Evolutionary conservation across 2,113 vertebrate genomes (phyloP).

Genomic region (Tangachromis dhanisi): DNA sequence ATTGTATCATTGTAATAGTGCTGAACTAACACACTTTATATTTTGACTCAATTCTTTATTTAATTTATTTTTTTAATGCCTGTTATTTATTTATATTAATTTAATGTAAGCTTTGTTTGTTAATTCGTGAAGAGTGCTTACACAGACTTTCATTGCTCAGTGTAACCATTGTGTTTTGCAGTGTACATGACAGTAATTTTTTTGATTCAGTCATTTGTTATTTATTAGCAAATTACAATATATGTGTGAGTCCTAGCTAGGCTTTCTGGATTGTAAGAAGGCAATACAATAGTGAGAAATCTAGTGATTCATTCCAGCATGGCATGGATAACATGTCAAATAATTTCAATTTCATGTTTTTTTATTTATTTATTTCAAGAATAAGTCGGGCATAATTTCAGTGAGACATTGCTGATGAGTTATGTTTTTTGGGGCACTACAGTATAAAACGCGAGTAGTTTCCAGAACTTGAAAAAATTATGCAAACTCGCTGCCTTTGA

Average conservation of each 20-base stretch:
- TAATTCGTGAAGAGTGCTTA: neutral
- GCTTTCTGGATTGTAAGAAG: neutral
- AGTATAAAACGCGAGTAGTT: accelerated
- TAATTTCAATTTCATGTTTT: neutral
- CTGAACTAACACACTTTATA: neutral
- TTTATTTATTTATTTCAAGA: neutral
- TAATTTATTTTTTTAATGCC: neutral
- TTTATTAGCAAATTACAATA: neutral
- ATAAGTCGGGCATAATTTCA: accelerated
- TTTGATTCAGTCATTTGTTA: neutral
- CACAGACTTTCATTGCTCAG: neutral
- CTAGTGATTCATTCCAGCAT: neutral
- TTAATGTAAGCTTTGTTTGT: neutral
- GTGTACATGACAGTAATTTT: accelerated
- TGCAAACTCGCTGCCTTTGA: accelerated
- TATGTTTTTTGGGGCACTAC: neutral
- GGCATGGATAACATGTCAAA: neutral
- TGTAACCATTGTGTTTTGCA: neutral
- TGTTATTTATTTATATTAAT: neutral
- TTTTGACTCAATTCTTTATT: neutral
- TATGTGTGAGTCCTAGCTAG: neutral
- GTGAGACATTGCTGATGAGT: neutral
- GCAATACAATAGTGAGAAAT: neutral
- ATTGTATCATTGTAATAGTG: neutral
- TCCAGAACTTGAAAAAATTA: neutral